phyloP scores from a whole-genome alignment of 2,888 invertebrate genomes.

The Zaprionus obscuricornis region DNA sequence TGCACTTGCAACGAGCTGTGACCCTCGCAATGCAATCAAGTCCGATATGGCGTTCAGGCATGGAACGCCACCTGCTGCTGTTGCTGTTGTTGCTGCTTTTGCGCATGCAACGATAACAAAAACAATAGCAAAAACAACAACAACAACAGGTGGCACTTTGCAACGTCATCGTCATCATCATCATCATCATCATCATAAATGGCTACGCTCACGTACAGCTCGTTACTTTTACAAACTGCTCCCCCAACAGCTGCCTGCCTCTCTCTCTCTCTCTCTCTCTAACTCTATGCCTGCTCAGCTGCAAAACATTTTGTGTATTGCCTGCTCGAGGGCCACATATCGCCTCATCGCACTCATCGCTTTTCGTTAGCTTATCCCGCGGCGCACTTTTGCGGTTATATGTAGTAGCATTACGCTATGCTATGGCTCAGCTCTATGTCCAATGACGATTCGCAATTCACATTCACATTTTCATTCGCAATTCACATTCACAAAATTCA shows the following conservation, averaged over 20 bases:
- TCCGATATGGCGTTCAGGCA: constrained; percentile 40
- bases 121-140: constrained; percentile 33
- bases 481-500: neutral
- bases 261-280: no score
- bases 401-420: neutral
- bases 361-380: constrained; percentile 69
- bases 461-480: neutral
- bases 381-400: constrained; percentile 64
- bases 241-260: neutral
- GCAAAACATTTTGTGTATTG: constrained; percentile 17
- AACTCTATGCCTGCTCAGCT: no score
- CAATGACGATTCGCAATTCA: no score
- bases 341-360: constrained; percentile 62
- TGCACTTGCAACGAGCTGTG: constrained; percentile 7
- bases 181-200: constrained; percentile 43
- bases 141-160: constrained; percentile 57
- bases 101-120: constrained; percentile 11
- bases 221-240: constrained; percentile 55
- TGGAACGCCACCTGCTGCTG: constrained; percentile 64
- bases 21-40: constrained; percentile 60
- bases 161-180: constrained; percentile 46
- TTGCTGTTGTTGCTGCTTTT: constrained; percentile 20
- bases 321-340: constrained; percentile 52
- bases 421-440: neutral
- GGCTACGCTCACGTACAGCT: constrained; percentile 66